Percentiles rank a stretch among this genome's conserved stretches.
Conservation (phyloP, 2,797 vertebrate species). For the Xyrichtys novacula region DNA sequence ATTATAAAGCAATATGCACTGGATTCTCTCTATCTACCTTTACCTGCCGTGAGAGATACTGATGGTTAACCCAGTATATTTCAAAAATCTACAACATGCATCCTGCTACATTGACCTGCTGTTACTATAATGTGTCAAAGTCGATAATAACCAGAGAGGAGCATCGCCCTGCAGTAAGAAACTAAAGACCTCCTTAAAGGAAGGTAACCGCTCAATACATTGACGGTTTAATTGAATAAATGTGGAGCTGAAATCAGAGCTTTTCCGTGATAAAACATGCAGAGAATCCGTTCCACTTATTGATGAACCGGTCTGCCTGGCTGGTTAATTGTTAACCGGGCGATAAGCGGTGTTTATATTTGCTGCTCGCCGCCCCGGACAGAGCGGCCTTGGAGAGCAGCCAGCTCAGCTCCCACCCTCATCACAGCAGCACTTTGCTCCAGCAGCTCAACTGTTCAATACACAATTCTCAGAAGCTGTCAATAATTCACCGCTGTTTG, state of each 20-base stretch:
- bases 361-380: conserved; percentile 50
- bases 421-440: conserved; percentile 57
- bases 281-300: not conserved
- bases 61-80: too few species aligned
- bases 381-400: conserved; percentile 67
- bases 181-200: not conserved
- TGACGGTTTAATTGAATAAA: not conserved
- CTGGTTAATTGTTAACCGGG: conserved; percentile 79
- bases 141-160: conserved; percentile 33
- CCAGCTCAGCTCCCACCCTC: conserved; percentile 55
- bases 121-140: conserved; percentile 37
- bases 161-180: not conserved
- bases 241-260: not conserved
- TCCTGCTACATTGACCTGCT: not conserved
- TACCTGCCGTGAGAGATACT: too few species aligned
- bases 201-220: not conserved
- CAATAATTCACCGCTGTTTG: conserved; percentile 77
- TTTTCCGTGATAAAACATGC: not conserved
- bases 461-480: conserved; percentile 74
- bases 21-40: too few species aligned
- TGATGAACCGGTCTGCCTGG: conserved; percentile 13
- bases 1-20: too few species aligned
- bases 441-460: conserved; percentile 67
- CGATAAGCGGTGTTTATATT: conserved; percentile 76
- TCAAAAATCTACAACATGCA: not conserved